Conservation (phyloP, 2,888 invertebrate genomes). For the Mythimna lalbum region DNA sequence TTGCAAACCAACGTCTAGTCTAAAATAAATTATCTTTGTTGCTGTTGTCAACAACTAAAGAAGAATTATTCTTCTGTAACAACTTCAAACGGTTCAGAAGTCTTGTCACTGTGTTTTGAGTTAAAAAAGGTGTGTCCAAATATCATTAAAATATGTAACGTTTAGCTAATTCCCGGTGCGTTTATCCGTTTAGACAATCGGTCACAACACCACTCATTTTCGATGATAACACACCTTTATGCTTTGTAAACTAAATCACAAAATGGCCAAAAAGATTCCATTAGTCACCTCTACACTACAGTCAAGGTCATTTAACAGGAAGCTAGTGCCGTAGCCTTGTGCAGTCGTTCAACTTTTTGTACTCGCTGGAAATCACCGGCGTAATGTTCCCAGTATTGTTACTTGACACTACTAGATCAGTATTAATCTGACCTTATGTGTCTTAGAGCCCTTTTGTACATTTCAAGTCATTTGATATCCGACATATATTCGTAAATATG, state of each 20-base stretch:
- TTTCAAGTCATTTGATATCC: not conserved
- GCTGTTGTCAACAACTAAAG: no score
- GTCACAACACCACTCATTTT: constrained; percentile 13
- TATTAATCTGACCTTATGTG: constrained; percentile 21
- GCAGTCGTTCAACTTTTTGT: constrained; percentile 72
- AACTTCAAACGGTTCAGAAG: not conserved
- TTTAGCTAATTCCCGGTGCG: no score
- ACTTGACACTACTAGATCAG: constrained; percentile 28
- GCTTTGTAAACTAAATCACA: constrained; percentile 3
- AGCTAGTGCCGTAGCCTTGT: constrained; percentile 68
- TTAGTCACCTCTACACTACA: constrained; percentile 57
- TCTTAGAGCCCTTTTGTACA: not conserved
- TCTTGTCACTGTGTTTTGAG: not conserved
- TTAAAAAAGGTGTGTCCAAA: not conserved
- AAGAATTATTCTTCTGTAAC: not conserved
- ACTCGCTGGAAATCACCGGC: constrained; percentile 29
- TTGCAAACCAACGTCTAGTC: no score
- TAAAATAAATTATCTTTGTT: no score
- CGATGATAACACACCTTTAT: constrained; percentile 15
- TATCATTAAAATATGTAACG: not conserved
- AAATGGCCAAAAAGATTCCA: constrained; percentile 33
- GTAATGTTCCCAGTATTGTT: constrained; percentile 27
- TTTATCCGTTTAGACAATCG: not conserved
- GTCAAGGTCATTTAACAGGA: constrained; percentile 71
- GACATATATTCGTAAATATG: not conserved